A percentile compares a stretch with the other conserved stretches of the same genome.
Conservation (phyloP, 2,797 vertebrate genomes). For the Acanthurus leucopareius region DNA sequence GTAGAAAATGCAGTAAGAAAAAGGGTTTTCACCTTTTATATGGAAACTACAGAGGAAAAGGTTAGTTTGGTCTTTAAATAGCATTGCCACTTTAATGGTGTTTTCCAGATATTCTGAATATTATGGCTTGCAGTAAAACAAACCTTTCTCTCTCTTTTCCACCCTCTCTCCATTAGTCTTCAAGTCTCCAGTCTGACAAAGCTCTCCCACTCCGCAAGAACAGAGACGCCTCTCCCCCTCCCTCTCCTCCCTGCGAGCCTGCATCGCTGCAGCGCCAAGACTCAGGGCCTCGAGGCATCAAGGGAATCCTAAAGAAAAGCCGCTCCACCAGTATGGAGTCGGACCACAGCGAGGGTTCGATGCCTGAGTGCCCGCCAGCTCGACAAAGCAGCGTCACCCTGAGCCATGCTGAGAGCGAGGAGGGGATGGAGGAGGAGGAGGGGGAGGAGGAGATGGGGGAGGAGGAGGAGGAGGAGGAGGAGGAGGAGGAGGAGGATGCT, state of each 20-base stretch:
- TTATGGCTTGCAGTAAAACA: conserved; percentile 22
- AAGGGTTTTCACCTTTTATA: conserved; percentile 9
- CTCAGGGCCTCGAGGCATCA: conserved; percentile 79
- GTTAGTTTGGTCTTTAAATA: background rate
- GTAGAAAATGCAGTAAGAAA: background rate
- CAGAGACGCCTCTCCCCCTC: conserved; percentile 48
- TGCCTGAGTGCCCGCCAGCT: conserved; percentile 34
- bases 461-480: conserved; percentile 29
- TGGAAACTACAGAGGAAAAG: conserved; percentile 35
- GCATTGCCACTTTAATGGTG: background rate
- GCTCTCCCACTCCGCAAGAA: conserved; percentile 29
- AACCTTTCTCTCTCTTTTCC: background rate
- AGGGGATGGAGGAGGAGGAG: conserved; percentile 40
- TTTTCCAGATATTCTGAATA: conserved; percentile 28
- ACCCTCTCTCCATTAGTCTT: conserved; percentile 26
- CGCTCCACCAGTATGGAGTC: conserved; percentile 83
- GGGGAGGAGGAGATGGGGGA: conserved; percentile 24
- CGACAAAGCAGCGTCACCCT: conserved; percentile 73
- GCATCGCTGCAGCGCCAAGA: conserved; percentile 79
- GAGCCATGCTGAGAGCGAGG: conserved; percentile 70
- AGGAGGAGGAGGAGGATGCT: conserved; percentile 10
- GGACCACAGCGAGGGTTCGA: conserved; percentile 71
- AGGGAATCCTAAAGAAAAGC: conserved; percentile 87
- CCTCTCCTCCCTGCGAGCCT: conserved; percentile 43
- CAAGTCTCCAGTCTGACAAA: conserved; percentile 54